phyloP scores from a whole-genome alignment of 92 coral and sea anemone genomes.

The Parazoanthus atlanticus region DNA sequence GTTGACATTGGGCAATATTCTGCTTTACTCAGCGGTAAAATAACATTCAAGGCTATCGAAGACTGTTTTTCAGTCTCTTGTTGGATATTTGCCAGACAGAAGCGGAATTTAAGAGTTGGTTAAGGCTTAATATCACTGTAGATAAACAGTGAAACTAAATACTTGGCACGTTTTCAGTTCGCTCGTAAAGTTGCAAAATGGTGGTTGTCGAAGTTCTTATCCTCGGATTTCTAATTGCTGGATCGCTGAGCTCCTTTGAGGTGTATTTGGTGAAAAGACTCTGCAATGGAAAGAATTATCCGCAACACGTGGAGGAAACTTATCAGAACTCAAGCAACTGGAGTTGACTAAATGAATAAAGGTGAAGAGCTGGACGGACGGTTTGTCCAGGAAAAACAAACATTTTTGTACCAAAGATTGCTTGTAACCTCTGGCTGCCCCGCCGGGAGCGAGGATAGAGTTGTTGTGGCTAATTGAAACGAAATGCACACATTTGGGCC shows the following conservation, averaged over 20 bases:
- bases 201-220: slow-evolving; percentile 68
- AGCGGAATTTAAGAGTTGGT: neutral
- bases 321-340: slow-evolving; percentile 38
- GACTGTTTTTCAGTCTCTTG: too few species aligned
- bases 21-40: too few species aligned
- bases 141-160: neutral
- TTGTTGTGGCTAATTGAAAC: too few species aligned
- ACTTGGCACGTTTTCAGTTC: neutral
- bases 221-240: slow-evolving; percentile 76
- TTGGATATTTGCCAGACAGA: neutral
- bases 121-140: neutral
- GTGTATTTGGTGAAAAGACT: slow-evolving; percentile 61
- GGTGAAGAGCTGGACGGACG: neutral
- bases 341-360: neutral
- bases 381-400: too few species aligned
- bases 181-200: slow-evolving; percentile 36
- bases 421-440: too few species aligned
- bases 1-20: too few species aligned
- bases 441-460: too few species aligned
- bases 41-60: too few species aligned
- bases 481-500: too few species aligned
- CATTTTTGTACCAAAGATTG: too few species aligned
- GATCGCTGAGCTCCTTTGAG: slow-evolving; percentile 66
- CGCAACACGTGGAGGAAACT: slow-evolving; percentile 53
- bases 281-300: slow-evolving; percentile 47